phyloP scores from a whole-genome alignment of 2,113 vertebrate genomes.

The Phoenicopterus ruber region DNA sequence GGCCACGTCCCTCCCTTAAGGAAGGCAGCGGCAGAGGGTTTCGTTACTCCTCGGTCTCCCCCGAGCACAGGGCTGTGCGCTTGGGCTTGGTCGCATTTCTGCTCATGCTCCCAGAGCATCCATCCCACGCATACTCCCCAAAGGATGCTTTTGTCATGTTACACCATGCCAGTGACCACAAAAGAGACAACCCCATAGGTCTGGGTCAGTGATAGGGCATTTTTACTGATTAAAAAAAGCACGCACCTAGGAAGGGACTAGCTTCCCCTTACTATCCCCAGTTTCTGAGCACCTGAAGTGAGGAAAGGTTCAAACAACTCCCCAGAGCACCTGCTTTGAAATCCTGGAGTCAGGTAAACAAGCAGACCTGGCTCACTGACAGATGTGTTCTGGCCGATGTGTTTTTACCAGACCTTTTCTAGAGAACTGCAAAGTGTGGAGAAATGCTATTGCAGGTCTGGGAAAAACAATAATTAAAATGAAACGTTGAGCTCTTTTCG shows the following conservation, averaged over 20 bases:
- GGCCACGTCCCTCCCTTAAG: neutral
- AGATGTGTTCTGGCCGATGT: neutral
- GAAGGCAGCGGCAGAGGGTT: neutral
- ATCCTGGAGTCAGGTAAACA: neutral
- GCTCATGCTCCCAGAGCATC: neutral
- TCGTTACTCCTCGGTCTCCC: neutral
- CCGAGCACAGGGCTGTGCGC: neutral
- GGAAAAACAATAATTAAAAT: conserved; percentile 33
- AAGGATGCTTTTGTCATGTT: neutral
- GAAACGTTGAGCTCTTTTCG: neutral
- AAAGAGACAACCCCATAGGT: accelerated
- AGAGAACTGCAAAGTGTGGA: neutral
- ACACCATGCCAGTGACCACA: neutral
- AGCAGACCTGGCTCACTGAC: neutral
- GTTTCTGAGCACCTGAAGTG: neutral
- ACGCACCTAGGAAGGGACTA: neutral
- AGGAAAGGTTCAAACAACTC: neutral
- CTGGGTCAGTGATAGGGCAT: neutral
- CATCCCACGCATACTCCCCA: neutral
- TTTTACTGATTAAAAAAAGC: neutral
- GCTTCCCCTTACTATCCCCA: neutral
- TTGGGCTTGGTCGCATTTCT: neutral
- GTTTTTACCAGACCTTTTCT: neutral
- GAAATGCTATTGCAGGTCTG: neutral
- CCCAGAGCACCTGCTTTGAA: neutral